Percentiles rank a stretch among this genome's conserved stretches.
phyloP scores from a whole-genome alignment of 2,888 invertebrate genomes.

The Nemoura dubitans region DNA sequence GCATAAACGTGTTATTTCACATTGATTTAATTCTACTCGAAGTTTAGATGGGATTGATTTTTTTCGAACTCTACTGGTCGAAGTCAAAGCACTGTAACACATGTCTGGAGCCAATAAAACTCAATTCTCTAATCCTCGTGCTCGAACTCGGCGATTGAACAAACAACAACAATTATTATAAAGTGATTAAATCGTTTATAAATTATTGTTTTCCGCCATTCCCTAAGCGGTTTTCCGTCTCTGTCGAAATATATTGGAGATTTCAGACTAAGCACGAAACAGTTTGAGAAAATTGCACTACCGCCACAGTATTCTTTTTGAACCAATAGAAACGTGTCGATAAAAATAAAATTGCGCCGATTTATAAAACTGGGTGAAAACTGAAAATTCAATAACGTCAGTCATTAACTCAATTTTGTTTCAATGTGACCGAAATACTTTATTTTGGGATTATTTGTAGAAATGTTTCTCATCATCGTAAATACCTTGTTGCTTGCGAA shows the following conservation, averaged over 20 bases:
- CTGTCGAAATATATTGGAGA: not conserved
- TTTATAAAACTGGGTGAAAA: not conserved
- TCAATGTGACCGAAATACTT: not conserved
- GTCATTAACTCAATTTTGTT: not conserved
- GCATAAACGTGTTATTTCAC: too few relatives aligned
- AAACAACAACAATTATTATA: constrained; percentile 5
- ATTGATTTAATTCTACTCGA: too few relatives aligned
- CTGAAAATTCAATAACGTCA: not conserved
- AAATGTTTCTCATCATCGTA: not conserved
- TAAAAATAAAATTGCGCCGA: not conserved
- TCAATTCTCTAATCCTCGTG: not conserved
- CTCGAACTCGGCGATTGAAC: not conserved
- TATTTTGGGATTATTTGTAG: not conserved
- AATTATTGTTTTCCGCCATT: not conserved
- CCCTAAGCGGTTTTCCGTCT: not conserved
- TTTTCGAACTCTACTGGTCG: not conserved
- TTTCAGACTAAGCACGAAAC: not conserved
- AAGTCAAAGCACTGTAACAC: not conserved
- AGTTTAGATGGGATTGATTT: not conserved
- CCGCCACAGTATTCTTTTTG: not conserved
- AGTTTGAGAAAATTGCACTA: not conserved
- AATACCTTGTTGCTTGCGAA: not conserved
- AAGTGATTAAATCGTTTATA: constrained; percentile 7
- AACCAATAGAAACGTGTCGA: not conserved
- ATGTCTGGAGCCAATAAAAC: not conserved